phyloP scores from a whole-genome alignment of 2,888 invertebrate genomes.

The Rhabditoides inermis region DNA sequence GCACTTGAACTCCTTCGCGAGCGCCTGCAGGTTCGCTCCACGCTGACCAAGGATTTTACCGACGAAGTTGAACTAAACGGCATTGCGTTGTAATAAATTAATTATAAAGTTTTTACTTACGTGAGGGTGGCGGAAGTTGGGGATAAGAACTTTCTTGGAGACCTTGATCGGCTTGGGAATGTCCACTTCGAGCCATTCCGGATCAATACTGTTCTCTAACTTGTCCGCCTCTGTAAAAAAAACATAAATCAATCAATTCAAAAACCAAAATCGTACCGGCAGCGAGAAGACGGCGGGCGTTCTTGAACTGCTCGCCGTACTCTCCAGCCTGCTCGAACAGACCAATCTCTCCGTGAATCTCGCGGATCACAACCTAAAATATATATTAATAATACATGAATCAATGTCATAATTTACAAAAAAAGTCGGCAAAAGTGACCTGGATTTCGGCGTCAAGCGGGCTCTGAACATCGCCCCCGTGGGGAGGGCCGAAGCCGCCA shows the following conservation, averaged over 20 bases:
- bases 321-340: slow-evolving; percentile 39
- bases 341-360: slow-evolving; percentile 43
- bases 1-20: slow-evolving; percentile 49
- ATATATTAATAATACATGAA: not conserved
- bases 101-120: slow-evolving; percentile 16
- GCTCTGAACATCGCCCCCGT: slow-evolving; percentile 22
- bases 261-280: slow-evolving; percentile 16
- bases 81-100: not conserved
- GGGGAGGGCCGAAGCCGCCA: slow-evolving; percentile 9
- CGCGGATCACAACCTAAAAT: slow-evolving; percentile 38
- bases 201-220: slow-evolving; percentile 46
- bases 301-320: slow-evolving; percentile 46
- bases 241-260: not conserved
- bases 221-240: slow-evolving; percentile 37
- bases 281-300: slow-evolving; percentile 42
- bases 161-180: slow-evolving; percentile 49
- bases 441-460: slow-evolving; percentile 49
- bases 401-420: not conserved
- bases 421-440: not conserved
- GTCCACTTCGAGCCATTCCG: slow-evolving; percentile 52
- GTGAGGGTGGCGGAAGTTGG: slow-evolving; percentile 48
- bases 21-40: slow-evolving; percentile 48
- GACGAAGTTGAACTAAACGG: slow-evolving; percentile 50
- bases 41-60: slow-evolving; percentile 52
- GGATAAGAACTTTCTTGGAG: slow-evolving; percentile 48